phyloP scores from a whole-genome alignment of 2,113 vertebrate genomes.

The Polypterus bichir region DNA sequence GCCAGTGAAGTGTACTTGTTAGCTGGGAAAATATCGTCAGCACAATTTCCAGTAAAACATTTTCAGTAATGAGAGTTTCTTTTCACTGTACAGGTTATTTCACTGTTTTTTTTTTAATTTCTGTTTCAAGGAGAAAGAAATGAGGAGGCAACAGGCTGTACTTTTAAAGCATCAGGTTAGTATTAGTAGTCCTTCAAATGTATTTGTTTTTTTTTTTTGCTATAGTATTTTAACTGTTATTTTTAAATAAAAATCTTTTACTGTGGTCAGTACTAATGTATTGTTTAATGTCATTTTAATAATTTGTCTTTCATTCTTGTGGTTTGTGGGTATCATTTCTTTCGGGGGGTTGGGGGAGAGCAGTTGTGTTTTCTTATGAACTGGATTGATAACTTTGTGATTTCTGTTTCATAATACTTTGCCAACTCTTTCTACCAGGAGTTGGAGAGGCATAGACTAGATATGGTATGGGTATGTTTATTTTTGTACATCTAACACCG shows the following conservation, averaged over 20 bases:
- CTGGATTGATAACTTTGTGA: constrained; percentile 67
- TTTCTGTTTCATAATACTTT: constrained; percentile 96
- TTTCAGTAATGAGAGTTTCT: neutral
- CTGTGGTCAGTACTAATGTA: too few relatives aligned
- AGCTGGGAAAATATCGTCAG: too few relatives aligned
- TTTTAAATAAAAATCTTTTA: constrained; percentile 21
- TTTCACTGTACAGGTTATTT: too few relatives aligned
- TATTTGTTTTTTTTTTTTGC: neutral
- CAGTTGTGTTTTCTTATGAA: constrained; percentile 39
- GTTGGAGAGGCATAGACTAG: constrained; percentile 99
- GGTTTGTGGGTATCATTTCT: constrained; percentile 56
- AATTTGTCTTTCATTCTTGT: constrained; percentile 68
- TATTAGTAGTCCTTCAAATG: constrained; percentile 25
- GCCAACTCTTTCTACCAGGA: constrained; percentile 96
- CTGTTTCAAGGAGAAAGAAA: constrained; percentile 78
- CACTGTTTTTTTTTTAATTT: constrained; percentile 21
- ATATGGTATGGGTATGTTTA: constrained; percentile 99
- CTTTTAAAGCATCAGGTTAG: constrained; percentile 88
- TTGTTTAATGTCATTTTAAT: constrained; percentile 46
- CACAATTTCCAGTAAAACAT: neutral
- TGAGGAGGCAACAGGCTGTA: constrained; percentile 78
- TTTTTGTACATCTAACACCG: constrained; percentile 95
- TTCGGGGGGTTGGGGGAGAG: constrained; percentile 26
- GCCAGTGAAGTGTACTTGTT: too few relatives aligned
- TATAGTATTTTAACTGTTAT: constrained; percentile 24